Conservation (phyloP, 2,797 vertebrate species). For the Semaprochilodus insignis region DNA sequence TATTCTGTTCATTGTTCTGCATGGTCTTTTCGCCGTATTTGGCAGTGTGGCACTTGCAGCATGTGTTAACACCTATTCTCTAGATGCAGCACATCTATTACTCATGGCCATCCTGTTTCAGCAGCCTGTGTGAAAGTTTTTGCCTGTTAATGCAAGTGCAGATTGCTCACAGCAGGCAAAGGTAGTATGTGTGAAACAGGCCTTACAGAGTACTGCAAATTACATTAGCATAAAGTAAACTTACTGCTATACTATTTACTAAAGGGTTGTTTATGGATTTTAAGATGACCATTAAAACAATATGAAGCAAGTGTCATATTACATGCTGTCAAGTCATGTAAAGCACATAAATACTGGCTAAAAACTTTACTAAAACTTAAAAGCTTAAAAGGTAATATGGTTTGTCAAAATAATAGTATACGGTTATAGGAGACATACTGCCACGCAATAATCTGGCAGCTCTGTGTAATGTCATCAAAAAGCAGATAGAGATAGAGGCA, state of each 20-base stretch:
- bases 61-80: too few relatives aligned
- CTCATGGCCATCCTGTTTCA: too few relatives aligned
- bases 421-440: neutral
- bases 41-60: too few relatives aligned
- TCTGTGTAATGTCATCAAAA: neutral
- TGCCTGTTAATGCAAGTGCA: too few relatives aligned
- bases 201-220: too few relatives aligned
- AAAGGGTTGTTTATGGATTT: neutral
- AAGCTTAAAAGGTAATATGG: neutral
- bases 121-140: too few relatives aligned
- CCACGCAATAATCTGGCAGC: neutral
- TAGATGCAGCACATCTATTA: too few relatives aligned
- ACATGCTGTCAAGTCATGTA: neutral
- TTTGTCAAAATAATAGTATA: neutral
- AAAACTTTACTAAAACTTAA: neutral
- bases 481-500: neutral
- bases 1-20: too few relatives aligned
- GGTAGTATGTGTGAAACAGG: too few relatives aligned
- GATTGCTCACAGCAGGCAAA: too few relatives aligned
- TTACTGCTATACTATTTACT: neutral
- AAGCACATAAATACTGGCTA: neutral
- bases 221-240: too few relatives aligned
- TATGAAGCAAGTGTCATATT: neutral
- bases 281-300: neutral
- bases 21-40: too few relatives aligned